A percentile compares a stretch with the other conserved stretches of the same genome.
Evolutionary conservation across 92 coral and sea anemone species (phyloP).

Genomic region (Hydrozoanthus gracilis): DNA sequence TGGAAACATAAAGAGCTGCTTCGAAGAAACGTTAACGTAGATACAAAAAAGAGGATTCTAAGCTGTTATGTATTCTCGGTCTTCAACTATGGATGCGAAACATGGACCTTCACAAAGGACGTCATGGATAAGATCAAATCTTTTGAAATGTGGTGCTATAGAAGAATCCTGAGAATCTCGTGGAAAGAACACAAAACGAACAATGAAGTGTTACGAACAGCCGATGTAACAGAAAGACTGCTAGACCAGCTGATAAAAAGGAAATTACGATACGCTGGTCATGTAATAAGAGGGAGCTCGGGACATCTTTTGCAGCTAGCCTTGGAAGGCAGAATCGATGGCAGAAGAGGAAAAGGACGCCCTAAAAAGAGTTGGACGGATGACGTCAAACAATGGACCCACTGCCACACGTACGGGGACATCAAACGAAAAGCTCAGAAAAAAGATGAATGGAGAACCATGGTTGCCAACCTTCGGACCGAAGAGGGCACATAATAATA

Average conservation of each 20-base stretch:
- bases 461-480: background rate
- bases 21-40: constrained; percentile 13
- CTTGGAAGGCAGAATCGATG: background rate
- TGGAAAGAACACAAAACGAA: constrained; percentile 8
- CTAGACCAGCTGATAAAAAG: background rate
- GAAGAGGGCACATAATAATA: background rate
- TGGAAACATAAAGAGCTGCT: background rate
- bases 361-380: background rate
- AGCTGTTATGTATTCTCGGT: constrained; percentile 14
- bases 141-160: constrained; percentile 18
- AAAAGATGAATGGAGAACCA: background rate
- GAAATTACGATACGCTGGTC: background rate
- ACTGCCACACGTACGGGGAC: background rate
- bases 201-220: background rate
- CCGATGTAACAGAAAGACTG: background rate
- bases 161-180: constrained; percentile 9
- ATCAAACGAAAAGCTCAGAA: background rate
- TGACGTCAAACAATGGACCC: background rate
- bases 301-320: background rate
- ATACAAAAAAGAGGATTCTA: constrained; percentile 14
- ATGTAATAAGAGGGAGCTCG: background rate
- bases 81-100: constrained; percentile 22
- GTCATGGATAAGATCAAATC: background rate
- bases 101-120: constrained; percentile 22
- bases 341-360: background rate